Percentiles rank a stretch among this genome's conserved stretches.
Conservation (phyloP, 2,797 vertebrate species). For the Salmo trutta region DNA sequence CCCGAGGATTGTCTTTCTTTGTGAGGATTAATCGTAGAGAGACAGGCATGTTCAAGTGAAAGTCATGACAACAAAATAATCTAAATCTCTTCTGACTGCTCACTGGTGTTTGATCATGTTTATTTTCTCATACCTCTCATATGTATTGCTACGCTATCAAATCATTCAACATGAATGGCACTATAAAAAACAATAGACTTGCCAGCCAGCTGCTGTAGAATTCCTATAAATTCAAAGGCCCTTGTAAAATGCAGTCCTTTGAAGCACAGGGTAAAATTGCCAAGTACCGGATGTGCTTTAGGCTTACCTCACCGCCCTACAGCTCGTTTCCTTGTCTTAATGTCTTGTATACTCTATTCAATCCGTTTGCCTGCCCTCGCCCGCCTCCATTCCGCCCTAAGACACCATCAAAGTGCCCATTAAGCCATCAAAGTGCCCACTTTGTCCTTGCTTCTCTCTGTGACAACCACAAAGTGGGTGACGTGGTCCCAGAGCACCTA, state of each 20-base stretch:
- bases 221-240: not conserved
- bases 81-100: constrained; percentile 64
- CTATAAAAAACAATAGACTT: not conserved
- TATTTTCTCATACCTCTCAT: constrained; percentile 38
- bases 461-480: not conserved
- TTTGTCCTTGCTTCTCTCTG: constrained; percentile 62
- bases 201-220: not conserved
- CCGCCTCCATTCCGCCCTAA: constrained; percentile 57
- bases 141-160: constrained; percentile 24
- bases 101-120: constrained; percentile 56
- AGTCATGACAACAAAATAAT: constrained; percentile 58
- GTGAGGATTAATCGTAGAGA: constrained; percentile 62
- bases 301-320: constrained; percentile 12
- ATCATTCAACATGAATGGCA: constrained; percentile 39
- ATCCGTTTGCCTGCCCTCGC: constrained; percentile 43
- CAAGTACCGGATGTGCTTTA: not conserved
- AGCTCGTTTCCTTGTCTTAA: constrained; percentile 36
- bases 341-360: constrained; percentile 29
- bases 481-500: not conserved
- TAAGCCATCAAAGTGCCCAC: constrained; percentile 65
- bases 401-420: constrained; percentile 65
- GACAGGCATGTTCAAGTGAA: constrained; percentile 56
- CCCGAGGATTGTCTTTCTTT: constrained; percentile 60
- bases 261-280: not conserved
- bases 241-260: not conserved